These are phyloP conservation scores for Philotrypesis tridentata DNA, from an alignment of 1,140 invertebrate species.

Conservation along the genomic window DNA sequence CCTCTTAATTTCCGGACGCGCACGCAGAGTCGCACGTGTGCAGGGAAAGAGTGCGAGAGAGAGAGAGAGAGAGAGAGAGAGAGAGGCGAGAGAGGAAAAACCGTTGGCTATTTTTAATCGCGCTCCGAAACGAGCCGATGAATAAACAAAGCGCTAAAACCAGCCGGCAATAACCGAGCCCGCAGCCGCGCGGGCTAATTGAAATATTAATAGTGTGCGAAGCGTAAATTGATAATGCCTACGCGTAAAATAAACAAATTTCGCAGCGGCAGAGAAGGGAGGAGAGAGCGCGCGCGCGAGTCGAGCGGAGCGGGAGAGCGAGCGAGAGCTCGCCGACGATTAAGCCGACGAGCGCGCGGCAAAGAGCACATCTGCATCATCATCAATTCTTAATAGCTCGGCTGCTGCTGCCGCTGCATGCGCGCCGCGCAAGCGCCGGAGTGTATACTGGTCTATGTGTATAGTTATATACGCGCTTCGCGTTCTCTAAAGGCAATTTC, in stretches of 20 bases:
- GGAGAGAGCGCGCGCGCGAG: no score
- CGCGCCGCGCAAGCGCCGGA: not conserved
- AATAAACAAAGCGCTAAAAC: not conserved
- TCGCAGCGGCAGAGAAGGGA: not conserved
- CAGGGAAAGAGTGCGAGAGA: no score
- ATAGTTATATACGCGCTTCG: not conserved
- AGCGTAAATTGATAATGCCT: not conserved
- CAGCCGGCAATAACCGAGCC: not conserved
- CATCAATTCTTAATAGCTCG: constrained; percentile 35
- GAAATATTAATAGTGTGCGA: not conserved
- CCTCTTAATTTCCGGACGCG: no score
- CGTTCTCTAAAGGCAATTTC: constrained; percentile 20
- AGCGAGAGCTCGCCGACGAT: not conserved
- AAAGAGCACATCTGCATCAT: constrained; percentile 34
- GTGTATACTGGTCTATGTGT: no score
- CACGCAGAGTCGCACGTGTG: no score
- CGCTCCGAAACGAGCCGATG: not conserved
- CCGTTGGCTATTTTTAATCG: not conserved
- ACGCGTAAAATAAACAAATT: constrained; percentile 21
- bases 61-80: no score
- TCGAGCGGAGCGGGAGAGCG: no score
- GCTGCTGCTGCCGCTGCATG: no score
- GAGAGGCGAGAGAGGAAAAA: no score
- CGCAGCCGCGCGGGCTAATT: not conserved
- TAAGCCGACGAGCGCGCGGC: not conserved